Conservation (phyloP, 2,797 vertebrate species). For the Champsocephalus esox region DNA sequence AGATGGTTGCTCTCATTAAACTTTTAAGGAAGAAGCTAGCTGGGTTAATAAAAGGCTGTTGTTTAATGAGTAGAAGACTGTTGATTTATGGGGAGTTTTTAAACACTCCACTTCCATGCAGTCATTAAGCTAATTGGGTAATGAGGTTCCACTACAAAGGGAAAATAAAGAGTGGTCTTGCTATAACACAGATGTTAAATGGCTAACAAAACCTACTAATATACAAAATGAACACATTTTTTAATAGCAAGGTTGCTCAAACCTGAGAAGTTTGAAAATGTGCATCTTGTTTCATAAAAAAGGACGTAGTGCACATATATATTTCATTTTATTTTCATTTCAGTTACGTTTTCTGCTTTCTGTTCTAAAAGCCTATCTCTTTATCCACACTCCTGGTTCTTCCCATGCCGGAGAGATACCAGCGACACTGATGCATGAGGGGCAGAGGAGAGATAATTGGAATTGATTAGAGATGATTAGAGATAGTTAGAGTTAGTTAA, state of each 20-base stretch:
- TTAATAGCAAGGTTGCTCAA: no score
- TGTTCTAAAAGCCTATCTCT: constrained; percentile 30
- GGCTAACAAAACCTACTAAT: background rate
- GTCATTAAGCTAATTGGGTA: constrained; percentile 66
- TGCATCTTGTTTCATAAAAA: background rate
- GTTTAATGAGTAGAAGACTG: constrained; percentile 65
- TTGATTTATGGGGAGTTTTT: constrained; percentile 66
- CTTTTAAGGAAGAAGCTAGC: constrained; percentile 61
- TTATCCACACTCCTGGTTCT: constrained; percentile 38
- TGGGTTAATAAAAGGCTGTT: constrained; percentile 69
- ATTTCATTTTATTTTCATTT: background rate
- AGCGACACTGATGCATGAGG: constrained; percentile 71
- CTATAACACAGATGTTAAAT: constrained; percentile 16
- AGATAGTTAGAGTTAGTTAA: constrained; percentile 77
- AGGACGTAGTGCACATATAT: background rate
- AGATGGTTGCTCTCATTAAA: constrained; percentile 69
- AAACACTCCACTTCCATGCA: constrained; percentile 65
- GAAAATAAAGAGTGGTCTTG: constrained; percentile 31
- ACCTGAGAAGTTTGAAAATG: background rate
- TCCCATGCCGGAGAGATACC: constrained; percentile 53
- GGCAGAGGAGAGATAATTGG: constrained; percentile 73
- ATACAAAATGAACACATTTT: background rate
- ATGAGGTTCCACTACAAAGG: constrained; percentile 65
- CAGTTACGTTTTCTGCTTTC: constrained; percentile 1
- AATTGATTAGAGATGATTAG: constrained; percentile 79